Conservation (phyloP, 2,888 invertebrate species). For the Spisula solida region DNA sequence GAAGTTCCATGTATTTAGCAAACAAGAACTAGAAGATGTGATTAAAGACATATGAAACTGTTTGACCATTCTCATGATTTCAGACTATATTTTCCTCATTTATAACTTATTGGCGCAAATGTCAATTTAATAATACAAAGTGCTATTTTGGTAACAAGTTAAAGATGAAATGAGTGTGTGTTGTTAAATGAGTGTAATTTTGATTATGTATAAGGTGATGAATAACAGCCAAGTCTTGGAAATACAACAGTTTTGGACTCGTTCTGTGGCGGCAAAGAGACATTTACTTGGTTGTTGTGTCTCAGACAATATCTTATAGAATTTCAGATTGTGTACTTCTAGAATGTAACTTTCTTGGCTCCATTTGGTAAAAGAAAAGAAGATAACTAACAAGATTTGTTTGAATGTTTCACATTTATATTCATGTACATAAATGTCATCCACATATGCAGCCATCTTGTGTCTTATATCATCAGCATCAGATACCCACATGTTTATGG, state of each 20-base stretch:
- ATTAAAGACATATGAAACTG: conserved; percentile 89
- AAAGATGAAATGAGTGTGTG: background rate
- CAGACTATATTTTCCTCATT: background rate
- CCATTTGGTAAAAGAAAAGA: background rate
- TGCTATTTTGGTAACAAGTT: background rate
- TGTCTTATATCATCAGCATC: background rate
- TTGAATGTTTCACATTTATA: conserved; percentile 3
- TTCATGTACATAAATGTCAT: conserved; percentile 13
- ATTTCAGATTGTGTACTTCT: too few species aligned
- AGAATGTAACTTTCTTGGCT: too few species aligned
- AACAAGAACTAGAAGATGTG: conserved; percentile 96
- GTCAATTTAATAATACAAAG: background rate
- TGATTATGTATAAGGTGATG: background rate
- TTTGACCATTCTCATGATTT: background rate
- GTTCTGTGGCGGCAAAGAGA: background rate
- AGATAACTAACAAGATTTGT: background rate
- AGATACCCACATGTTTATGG: too few species aligned
- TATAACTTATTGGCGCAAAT: background rate
- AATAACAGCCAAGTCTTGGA: background rate
- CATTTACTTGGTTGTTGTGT: too few species aligned
- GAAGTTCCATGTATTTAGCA: conserved; percentile 95
- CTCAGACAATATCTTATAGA: too few species aligned
- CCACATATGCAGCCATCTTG: background rate
- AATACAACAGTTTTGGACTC: background rate
- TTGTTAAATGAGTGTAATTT: background rate